These are phyloP conservation scores for Xiphophorus hellerii DNA, from an alignment of 2,113 vertebrate genomes.

Conservation along the genomic window DNA sequence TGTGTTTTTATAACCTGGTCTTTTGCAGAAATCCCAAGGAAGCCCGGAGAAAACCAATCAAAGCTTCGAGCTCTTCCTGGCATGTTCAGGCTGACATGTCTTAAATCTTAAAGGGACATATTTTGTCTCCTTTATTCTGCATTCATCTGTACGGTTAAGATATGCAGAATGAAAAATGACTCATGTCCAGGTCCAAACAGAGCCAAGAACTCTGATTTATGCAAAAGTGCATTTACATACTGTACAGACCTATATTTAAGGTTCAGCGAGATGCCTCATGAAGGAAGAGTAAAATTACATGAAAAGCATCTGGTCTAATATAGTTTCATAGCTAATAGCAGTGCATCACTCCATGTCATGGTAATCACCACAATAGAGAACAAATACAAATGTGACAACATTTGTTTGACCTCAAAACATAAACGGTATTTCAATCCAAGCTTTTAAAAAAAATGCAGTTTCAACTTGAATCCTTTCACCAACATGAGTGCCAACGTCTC, in stretches of 20 bases:
- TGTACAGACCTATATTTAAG: neutral
- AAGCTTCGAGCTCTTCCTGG: constrained; percentile 31
- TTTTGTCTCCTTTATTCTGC: constrained; percentile 6
- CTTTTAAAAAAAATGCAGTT: no score
- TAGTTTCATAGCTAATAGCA: no score
- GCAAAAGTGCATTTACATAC: neutral
- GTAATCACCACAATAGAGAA: neutral
- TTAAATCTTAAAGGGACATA: constrained; percentile 16
- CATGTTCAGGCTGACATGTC: constrained; percentile 36
- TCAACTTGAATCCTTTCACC: no score
- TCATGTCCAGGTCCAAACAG: neutral
- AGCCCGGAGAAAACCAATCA: constrained; percentile 13
- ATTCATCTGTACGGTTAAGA: constrained; percentile 3
- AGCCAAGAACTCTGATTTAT: neutral
- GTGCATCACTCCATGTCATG: no score
- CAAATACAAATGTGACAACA: neutral
- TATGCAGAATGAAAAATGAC: neutral
- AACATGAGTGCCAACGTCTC: no score
- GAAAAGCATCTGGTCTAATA: no score
- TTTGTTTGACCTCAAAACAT: no score
- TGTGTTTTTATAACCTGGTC: constrained; percentile 36
- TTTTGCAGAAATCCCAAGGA: constrained; percentile 29
- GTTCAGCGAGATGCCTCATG: neutral
- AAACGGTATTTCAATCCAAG: no score
- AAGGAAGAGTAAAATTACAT: no score